Base-by-base conservation (phyloP, 2,113 vertebrate genomes). In the Hymenochirus boettgeri region DNA sequence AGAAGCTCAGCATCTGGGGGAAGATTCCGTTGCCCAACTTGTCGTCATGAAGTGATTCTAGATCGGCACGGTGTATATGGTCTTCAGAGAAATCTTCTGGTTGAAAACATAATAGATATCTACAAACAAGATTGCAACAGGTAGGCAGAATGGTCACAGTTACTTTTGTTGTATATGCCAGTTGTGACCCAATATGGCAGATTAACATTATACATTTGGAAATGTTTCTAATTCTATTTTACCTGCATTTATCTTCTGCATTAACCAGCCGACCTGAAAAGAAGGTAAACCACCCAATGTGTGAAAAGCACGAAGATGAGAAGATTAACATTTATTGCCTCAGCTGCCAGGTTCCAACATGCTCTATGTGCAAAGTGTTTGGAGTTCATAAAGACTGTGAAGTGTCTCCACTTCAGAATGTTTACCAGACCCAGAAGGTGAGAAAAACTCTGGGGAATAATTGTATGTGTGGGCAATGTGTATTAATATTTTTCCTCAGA, bases 41-140 rank as follows among this genome's bases (percentile, higher is more conserved):
- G 95, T 71, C 92, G 96, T 11, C 96, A 98, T 0, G 95, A 99
- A 78, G 96, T 99, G 26, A 88, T 98, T 71, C 87, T 99, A 65
- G 96, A 99, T 67, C 93, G 96, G 4, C 96, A 99, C 0, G 96
- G 96, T 0, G 96, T 99, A 15, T 94, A 97, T 0, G 96, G 96
- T 46, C 88, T 99, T 26, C 96, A 97, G 79, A 86, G 96, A 69
- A 99, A 99, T 73, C 85, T 99, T 53, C 75, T 99, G 62, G 96
- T 99, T 56, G 96, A 97, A 77, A 99, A 99, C 75, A 99, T 99
- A 74, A 97, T 98, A 2, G 96, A 98, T 64, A 88, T 97, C 80
- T 98, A 97, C 73, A 99, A 98, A 75, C 92, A 97, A 75, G 89
- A 91, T 46, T 88, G 73, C 52, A 86, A 80, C 72, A 89, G 89